phyloP scores from a whole-genome alignment of 1,140 invertebrate species.

The Stegodyphus mimosarum region DNA sequence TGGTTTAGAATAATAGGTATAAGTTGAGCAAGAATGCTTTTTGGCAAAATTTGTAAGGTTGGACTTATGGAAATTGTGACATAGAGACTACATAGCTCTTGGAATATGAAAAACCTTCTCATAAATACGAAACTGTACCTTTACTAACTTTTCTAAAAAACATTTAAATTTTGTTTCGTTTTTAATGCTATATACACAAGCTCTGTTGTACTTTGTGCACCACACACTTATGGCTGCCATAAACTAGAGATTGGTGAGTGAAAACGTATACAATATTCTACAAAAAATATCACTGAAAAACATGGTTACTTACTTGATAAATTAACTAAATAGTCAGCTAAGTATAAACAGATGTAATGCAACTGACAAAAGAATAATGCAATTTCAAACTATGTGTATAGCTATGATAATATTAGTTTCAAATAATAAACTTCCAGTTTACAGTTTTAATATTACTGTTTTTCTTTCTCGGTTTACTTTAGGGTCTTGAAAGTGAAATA shows the following conservation, averaged over 20 bases:
- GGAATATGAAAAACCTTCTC: not conserved
- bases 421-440: not conserved
- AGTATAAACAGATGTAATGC: not conserved
- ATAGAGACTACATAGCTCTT: not conserved
- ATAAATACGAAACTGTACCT: not conserved
- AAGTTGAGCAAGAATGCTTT: not conserved
- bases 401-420: not conserved
- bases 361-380: not conserved
- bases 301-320: not conserved
- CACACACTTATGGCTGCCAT: constrained; percentile 20
- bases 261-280: not conserved
- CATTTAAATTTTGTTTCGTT: constrained; percentile 20
- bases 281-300: not conserved
- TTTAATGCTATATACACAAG: constrained; percentile 53
- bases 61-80: not conserved
- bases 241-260: not conserved
- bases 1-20: not conserved
- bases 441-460: too few relatives aligned
- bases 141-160: constrained; percentile 4
- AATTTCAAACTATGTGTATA: not conserved
- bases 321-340: too few relatives aligned
- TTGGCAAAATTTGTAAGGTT: not conserved
- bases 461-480: too few relatives aligned
- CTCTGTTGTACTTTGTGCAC: constrained; percentile 58
- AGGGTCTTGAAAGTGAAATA: too few relatives aligned